These are phyloP conservation scores for Drosophila neoperkinsi DNA, from an alignment of 2,888 invertebrate species.

Conservation along the genomic window DNA sequence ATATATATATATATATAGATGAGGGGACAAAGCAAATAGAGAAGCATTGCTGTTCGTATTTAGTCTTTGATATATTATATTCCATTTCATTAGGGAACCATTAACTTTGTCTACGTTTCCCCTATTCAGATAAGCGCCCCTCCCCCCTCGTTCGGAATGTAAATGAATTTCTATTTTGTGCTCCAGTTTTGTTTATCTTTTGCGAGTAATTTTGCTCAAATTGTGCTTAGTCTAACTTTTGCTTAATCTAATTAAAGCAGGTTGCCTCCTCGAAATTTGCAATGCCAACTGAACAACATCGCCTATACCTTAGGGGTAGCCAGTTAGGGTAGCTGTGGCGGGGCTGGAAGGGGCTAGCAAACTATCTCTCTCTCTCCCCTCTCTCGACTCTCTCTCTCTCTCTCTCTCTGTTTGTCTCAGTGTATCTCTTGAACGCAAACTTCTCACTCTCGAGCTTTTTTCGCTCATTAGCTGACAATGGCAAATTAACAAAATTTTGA, in stretches of 20 bases:
- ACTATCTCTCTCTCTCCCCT: slow-evolving; percentile 12
- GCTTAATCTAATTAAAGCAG: slow-evolving; percentile 2
- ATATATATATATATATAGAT: too few relatives aligned
- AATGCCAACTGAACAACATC: background rate
- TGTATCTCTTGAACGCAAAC: background rate
- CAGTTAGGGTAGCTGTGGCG: background rate
- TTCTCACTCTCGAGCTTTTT: background rate
- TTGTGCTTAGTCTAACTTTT: slow-evolving; percentile 17
- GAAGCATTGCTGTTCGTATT: background rate
- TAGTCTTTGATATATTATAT: background rate
- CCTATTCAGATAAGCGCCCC: background rate
- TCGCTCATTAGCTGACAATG: slow-evolving; percentile 61
- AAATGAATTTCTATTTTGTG: slow-evolving; percentile 14
- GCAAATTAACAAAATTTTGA: slow-evolving; percentile 50
- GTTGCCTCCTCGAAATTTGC: background rate
- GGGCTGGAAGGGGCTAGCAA: too few relatives aligned
- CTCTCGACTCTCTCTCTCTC: background rate
- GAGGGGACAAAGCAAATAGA: background rate
- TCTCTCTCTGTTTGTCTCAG: background rate
- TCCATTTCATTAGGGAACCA: background rate
- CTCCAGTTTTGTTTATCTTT: slow-evolving; percentile 15
- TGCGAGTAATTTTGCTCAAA: slow-evolving; percentile 12
- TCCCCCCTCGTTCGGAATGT: background rate
- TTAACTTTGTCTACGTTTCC: background rate
- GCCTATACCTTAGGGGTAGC: background rate